A percentile compares a stretch with the other conserved stretches of the same genome.
Conservation (phyloP, 2,888 invertebrate genomes). For the Colostygia pectinataria region DNA sequence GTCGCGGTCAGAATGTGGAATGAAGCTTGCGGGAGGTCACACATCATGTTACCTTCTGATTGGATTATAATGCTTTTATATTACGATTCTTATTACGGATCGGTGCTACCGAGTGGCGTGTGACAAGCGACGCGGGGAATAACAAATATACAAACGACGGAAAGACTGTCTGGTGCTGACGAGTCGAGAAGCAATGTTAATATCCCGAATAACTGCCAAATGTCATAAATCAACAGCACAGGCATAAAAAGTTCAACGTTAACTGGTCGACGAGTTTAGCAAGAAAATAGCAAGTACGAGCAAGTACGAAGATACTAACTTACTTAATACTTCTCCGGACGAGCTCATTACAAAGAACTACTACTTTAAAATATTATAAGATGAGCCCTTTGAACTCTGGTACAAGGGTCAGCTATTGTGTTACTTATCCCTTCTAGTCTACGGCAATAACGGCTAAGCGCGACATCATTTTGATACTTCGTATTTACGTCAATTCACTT, state of each 20-base stretch:
- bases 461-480: conserved; percentile 19
- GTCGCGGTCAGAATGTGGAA: conserved; percentile 72
- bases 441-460: neutral
- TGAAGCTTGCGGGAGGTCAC: conserved; percentile 72
- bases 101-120: conserved; percentile 71
- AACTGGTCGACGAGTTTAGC: too few relatives aligned
- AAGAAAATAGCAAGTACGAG: too few relatives aligned
- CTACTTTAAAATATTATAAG: too few relatives aligned
- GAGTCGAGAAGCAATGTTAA: conserved; percentile 23
- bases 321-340: too few relatives aligned
- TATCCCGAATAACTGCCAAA: conserved; percentile 24
- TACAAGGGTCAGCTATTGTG: too few relatives aligned
- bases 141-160: conserved; percentile 59
- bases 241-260: too few relatives aligned
- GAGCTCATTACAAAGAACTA: too few relatives aligned
- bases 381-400: too few relatives aligned
- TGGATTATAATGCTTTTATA: conserved; percentile 82
- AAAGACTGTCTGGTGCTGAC: conserved; percentile 44
- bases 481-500: conserved; percentile 42
- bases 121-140: conserved; percentile 70
- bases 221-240: too few relatives aligned
- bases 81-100: conserved; percentile 78
- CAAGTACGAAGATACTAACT: too few relatives aligned
- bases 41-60: conserved; percentile 71
- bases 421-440: neutral